Evolutionary conservation across 2,797 vertebrate genomes (phyloP), one percentile per base, ranked within the genome.

Genomic region (Tenualosa ilisha): DNA sequence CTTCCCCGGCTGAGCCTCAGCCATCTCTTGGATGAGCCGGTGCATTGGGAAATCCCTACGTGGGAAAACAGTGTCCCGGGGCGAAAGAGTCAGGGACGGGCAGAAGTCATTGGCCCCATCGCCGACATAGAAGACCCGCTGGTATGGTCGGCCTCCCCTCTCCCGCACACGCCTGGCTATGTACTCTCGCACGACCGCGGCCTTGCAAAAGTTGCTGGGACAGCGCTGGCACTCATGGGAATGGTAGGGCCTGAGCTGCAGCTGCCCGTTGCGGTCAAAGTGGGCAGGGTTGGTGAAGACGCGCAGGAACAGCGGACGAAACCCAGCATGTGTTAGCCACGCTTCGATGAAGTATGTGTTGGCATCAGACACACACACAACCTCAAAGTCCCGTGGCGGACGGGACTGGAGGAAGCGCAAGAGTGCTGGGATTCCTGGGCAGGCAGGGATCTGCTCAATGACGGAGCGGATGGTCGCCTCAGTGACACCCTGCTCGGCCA

Each of bases 41-140:
- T 99, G 97, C 98, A 99, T 98, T 86, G 98, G 97, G 85, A 97
- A 99, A 37, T 96, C 96, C 50, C 95, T 93, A 5, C 98, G 93
- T 0, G 98, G 96, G 92, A 99, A 99, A 0, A 94, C 97, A 87
- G 97, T 93, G 43, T 99, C 98, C 0, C 94, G 92, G 0, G 94
- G 92, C 0, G 93, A 95, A 91, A 99, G 92, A 1, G 93, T 56
- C 31, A 93, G 89, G 0, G 96, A 94, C 0, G 98, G 98, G 87
- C 98, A 99, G 95, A 99, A 98, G 91, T 99, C 98, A 72, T 99
- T 99, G 92, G 97, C 97, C 0, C 98, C 98, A 0, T 99, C 98
- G 0, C 98, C 98, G 0, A 98, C 95, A 40, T 99, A 99, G 91
- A 99, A 94, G 3, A 99, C 88, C 84, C 94, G 93, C 92, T 97